phyloP scores from a whole-genome alignment of 2,797 vertebrate genomes.

The Pseudopleuronectes americanus region DNA sequence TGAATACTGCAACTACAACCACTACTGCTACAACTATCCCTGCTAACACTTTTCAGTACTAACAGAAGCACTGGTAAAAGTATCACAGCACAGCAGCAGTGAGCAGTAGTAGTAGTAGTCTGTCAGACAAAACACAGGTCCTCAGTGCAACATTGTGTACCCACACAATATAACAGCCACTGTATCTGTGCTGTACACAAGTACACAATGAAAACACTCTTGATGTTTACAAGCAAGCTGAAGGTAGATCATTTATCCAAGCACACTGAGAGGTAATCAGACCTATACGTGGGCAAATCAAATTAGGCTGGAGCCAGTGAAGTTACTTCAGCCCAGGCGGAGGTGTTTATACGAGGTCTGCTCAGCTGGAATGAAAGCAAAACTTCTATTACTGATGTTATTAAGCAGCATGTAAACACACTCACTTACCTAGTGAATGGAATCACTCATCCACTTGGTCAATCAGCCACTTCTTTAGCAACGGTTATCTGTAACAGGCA shows the following conservation, averaged over 20 bases:
- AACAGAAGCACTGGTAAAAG: too few relatives aligned
- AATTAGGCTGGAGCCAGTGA: constrained; percentile 58
- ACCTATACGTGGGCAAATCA: constrained; percentile 56
- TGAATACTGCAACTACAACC: too few relatives aligned
- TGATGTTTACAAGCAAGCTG: constrained; percentile 58
- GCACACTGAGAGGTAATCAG: constrained; percentile 57
- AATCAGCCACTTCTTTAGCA: constrained; percentile 26
- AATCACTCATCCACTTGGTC: constrained; percentile 45
- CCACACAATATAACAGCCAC: constrained; percentile 18
- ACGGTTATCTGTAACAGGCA: constrained; percentile 11
- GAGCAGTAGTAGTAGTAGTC: neutral
- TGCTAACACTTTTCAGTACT: neutral
- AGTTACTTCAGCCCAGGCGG: constrained; percentile 42
- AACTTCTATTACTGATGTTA: constrained; percentile 74
- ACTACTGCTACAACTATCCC: too few relatives aligned
- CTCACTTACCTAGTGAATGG: constrained; percentile 44
- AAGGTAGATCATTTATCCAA: constrained; percentile 65
- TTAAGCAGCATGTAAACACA: constrained; percentile 69
- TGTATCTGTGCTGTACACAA: constrained; percentile 20
- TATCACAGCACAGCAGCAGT: neutral
- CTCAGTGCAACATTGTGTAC: constrained; percentile 30
- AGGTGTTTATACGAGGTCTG: constrained; percentile 65
- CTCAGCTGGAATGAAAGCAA: constrained; percentile 62
- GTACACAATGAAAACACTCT: constrained; percentile 47
- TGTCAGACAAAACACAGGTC: constrained; percentile 19